phyloP scores from a whole-genome alignment of 2,797 vertebrate species.

The Nyctalus aviator region DNA sequence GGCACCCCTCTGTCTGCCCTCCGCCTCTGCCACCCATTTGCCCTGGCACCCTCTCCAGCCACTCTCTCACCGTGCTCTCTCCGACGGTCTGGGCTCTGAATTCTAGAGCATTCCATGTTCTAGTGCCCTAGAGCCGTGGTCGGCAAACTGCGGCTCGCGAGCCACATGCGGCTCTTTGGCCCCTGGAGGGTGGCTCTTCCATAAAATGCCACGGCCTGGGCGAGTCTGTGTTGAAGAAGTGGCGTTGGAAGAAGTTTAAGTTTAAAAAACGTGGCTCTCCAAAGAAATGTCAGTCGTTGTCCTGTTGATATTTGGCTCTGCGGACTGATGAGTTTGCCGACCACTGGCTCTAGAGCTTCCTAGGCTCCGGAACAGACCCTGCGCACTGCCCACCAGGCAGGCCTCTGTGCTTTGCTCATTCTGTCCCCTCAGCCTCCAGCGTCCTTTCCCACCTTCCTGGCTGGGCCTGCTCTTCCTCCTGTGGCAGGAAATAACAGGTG shows the following conservation, averaged over 20 bases:
- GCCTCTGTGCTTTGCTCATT: neutral
- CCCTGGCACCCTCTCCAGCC: neutral
- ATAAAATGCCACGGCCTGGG: too few species aligned
- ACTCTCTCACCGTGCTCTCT: neutral
- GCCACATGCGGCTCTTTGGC: too few species aligned
- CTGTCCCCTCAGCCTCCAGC: neutral
- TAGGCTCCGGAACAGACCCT: neutral
- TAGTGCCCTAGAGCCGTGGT: too few species aligned
- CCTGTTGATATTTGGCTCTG: too few species aligned
- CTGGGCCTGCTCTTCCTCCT: rapidly evolving
- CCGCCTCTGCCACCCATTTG: rapidly evolving
- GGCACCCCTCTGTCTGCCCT: rapidly evolving
- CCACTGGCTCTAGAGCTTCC: too few species aligned
- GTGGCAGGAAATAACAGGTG: neutral
- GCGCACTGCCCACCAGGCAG: neutral
- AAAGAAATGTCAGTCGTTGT: too few species aligned
- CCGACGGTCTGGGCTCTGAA: neutral
- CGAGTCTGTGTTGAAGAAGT: too few species aligned
- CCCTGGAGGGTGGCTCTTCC: too few species aligned
- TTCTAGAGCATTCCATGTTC: neutral
- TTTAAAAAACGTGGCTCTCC: too few species aligned
- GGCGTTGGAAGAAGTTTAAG: too few species aligned
- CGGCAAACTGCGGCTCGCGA: too few species aligned
- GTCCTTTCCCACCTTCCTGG: neutral
- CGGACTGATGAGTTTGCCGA: too few species aligned